Conservation (phyloP, 2,797 vertebrate genomes). For the Meriones psammophilus region DNA sequence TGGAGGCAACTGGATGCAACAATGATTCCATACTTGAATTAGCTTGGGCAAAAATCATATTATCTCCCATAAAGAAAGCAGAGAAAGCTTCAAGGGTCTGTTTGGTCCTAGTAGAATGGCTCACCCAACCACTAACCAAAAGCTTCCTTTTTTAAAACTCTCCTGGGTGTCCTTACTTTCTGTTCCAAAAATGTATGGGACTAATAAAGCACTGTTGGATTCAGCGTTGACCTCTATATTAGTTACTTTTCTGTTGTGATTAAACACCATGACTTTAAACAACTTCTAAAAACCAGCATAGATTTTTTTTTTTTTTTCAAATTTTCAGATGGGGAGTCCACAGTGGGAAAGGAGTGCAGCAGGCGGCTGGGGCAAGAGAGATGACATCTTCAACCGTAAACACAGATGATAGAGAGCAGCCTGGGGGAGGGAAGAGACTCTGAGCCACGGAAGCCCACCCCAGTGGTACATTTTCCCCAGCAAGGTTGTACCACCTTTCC, state of each 20-base stretch:
- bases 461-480: too few species aligned
- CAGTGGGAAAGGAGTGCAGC: not conserved
- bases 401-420: not conserved
- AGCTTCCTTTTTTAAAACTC: not conserved
- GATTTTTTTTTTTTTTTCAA: not conserved
- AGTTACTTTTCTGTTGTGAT: not conserved
- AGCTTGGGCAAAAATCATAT: not conserved
- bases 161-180: not conserved
- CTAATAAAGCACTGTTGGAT: constrained; percentile 39
- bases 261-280: not conserved
- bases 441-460: not conserved
- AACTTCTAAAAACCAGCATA: not conserved
- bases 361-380: not conserved
- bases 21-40: not conserved
- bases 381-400: not conserved
- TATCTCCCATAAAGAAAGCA: not conserved
- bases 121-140: not conserved
- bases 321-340: not conserved
- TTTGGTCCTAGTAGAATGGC: not conserved
- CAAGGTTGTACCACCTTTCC: not conserved
- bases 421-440: not conserved
- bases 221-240: not conserved
- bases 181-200: not conserved
- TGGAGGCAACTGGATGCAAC: constrained; percentile 21
- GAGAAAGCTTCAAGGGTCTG: not conserved